Percentiles rank a stretch among this genome's conserved stretches.
These are phyloP conservation scores for Festucalex cinctus DNA, from an alignment of 2,113 vertebrate genomes.

Conservation along the genomic window DNA sequence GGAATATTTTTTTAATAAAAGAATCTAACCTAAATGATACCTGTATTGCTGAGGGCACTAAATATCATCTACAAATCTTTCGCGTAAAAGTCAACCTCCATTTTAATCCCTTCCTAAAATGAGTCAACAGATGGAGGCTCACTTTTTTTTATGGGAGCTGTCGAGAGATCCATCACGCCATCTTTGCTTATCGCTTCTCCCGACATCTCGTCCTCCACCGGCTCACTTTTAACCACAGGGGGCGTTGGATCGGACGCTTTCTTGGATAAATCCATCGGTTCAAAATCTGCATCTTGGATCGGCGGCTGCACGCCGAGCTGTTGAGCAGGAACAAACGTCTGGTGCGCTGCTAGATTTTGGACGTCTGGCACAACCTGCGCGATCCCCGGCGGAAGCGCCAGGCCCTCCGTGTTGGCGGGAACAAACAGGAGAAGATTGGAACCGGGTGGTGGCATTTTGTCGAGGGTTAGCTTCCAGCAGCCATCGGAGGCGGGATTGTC, in stretches of 20 bases:
- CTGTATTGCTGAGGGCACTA: not conserved
- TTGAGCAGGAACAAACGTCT: not conserved
- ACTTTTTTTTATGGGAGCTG: not conserved
- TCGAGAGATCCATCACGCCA: not conserved
- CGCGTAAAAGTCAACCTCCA: constrained; percentile 16
- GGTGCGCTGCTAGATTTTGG: not conserved
- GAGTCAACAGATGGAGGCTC: constrained; percentile 14
- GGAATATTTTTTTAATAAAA: constrained; percentile 33
- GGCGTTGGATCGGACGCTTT: constrained; percentile 2
- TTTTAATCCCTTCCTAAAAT: constrained; percentile 17
- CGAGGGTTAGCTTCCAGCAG: constrained; percentile 56
- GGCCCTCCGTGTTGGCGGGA: constrained; percentile 25
- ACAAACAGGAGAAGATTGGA: constrained; percentile 63
- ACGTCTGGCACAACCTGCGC: constrained; percentile 10
- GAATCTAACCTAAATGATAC: constrained; percentile 3
- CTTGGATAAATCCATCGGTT: constrained; percentile 56
- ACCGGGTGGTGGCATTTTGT: constrained; percentile 53
- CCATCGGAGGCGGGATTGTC: constrained; percentile 3
- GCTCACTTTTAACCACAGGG: constrained; percentile 43
- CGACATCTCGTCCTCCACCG: constrained; percentile 24
- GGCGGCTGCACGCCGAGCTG: not conserved
- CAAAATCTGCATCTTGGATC: constrained; percentile 2
- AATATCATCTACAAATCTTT: not conserved
- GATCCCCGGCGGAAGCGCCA: constrained; percentile 8
- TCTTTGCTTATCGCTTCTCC: constrained; percentile 1